Base-by-base conservation (phyloP, 2,888 invertebrate genomes). In the Panzeria rudis region DNA sequence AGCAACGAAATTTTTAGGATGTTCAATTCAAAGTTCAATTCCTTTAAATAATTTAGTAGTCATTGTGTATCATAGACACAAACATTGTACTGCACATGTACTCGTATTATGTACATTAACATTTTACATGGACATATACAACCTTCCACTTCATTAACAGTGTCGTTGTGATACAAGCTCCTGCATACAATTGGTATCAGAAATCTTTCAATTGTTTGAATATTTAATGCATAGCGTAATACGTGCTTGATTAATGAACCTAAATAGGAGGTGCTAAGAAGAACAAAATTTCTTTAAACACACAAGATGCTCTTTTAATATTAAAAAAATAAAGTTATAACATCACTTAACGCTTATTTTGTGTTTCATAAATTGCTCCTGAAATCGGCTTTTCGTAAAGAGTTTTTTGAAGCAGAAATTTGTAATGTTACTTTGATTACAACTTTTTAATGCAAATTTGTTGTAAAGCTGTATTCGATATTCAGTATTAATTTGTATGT, bases 41-140 rank as follows among this genome's bases (percentile, higher is more conserved):
- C 62, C 23, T 64, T 82, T 85, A 50, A 81, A 85, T 81, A 69
- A 81, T 85, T 85, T 64, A 85, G 84, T 85, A 69, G 38, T 41
- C 54, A 78, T 81, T 82, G 77, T 73, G 64, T 62, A 41, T 20
- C n/a, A 56, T 29, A 82, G 73, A 35, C 17, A 20, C 56, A 35
- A 68, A 73, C 82, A 78, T 23, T 73, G 29, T 23, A 20, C 1
- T 11, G 3, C 15, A 3, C 41, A 23, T 41, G 35, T 11, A 23
- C 13, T 2, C 11, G 5, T 29, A n/a, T 0, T 17, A 20, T 69
- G 56, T 17, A 15, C 11, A 35, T 38, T 47, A 17, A 0, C 15
- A 23, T 32, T 52, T 69, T 7, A 11, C 17, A 29, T 66, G 15
- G 15, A 29, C 17, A 29, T 15, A 17, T 17, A 44, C 29, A 52